Conservation (phyloP, 1,140 invertebrate genomes). For the Medauroidea extradentata region DNA sequence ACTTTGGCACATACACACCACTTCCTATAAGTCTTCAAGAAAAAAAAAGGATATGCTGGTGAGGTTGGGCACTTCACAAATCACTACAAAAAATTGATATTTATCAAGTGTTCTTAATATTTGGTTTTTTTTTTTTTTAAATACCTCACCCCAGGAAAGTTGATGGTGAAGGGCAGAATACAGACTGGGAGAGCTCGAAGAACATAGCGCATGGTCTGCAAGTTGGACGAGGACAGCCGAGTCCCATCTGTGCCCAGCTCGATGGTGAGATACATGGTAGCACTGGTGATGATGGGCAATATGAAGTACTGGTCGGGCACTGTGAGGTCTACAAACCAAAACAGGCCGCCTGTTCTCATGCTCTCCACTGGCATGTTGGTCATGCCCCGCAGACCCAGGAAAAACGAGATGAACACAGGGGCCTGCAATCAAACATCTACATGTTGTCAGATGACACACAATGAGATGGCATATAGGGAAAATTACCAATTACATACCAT, state of each 20-base stretch:
- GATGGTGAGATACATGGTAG: constrained; percentile 74
- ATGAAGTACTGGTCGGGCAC: constrained; percentile 84
- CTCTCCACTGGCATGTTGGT: constrained; percentile 82
- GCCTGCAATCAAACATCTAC: constrained; percentile 54
- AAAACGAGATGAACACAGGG: constrained; percentile 89
- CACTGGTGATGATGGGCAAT: constrained; percentile 78
- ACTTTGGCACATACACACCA: no score
- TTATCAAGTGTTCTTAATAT: no score
- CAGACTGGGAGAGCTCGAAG: constrained; percentile 71
- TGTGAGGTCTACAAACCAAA: constrained; percentile 92
- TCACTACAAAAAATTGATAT: no score
- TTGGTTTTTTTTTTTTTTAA: no score
- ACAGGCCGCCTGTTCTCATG: constrained; percentile 80
- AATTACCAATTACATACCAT: no score
- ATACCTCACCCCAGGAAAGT: constrained; percentile 82
- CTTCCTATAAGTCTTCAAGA: no score
- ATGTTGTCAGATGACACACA: no score
- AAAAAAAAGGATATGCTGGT: no score
- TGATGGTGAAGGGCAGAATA: constrained; percentile 79
- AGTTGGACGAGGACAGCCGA: constrained; percentile 55
- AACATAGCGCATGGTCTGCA: constrained; percentile 67
- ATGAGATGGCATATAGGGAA: no score
- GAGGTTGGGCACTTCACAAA: no score
- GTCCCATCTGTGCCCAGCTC: constrained; percentile 79
- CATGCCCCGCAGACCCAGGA: constrained; percentile 79